Evolutionary conservation across 2,113 vertebrate genomes (phyloP).

Genomic region (Xenus cinereus): DNA sequence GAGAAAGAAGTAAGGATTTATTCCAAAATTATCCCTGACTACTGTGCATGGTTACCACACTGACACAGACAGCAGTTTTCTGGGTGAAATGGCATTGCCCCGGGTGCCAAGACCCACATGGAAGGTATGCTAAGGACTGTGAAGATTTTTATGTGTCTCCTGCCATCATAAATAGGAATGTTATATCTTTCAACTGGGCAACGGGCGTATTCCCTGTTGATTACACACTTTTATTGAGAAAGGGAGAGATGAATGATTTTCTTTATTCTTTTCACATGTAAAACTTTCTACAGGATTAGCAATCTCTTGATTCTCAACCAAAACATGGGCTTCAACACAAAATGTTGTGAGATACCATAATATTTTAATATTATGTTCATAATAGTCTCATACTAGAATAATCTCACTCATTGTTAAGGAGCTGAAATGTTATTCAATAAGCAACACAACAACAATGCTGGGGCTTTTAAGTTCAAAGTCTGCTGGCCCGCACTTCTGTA

Average conservation of each 20-base stretch:
- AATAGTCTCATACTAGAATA: neutral
- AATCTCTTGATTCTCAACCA: neutral
- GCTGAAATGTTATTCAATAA: neutral
- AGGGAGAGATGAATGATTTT: constrained; percentile 12
- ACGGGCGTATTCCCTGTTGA: neutral
- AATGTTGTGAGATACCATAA: neutral
- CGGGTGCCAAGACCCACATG: constrained; percentile 39
- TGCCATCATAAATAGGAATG: constrained; percentile 42
- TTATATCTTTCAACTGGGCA: constrained; percentile 12
- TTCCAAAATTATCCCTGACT: constrained; percentile 47
- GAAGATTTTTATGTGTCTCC: constrained; percentile 17
- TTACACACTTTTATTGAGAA: constrained; percentile 7
- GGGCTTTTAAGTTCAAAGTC: neutral
- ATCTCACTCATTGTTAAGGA: neutral
- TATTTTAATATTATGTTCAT: neutral
- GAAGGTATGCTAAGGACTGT: constrained; percentile 12
- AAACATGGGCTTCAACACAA: neutral
- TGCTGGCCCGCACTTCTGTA: neutral
- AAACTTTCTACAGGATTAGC: neutral
- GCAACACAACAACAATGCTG: neutral
- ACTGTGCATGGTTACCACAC: constrained; percentile 23
- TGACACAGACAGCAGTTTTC: constrained; percentile 52
- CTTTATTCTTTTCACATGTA: constrained; percentile 9
- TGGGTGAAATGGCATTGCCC: constrained; percentile 47
- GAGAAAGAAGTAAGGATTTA: neutral